A percentile compares a stretch with the other conserved stretches of the same genome.
Conservation (phyloP, 2,113 vertebrate genomes). For the Rhipidura dahli region DNA sequence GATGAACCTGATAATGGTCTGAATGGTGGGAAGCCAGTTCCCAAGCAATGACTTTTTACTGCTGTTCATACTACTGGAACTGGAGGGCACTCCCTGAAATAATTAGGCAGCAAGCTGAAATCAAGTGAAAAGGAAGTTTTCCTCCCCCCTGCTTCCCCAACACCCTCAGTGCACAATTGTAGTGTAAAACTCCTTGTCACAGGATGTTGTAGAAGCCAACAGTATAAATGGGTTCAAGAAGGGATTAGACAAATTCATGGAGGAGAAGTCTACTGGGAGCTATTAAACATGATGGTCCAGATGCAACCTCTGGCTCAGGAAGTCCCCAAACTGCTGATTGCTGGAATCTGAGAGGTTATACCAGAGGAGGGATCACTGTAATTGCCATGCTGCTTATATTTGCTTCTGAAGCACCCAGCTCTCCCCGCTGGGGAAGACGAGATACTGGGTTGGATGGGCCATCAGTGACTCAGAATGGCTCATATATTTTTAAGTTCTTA, state of each 20-base stretch:
- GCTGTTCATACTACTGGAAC: background rate
- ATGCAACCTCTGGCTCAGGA: constrained; percentile 62
- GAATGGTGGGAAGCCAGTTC: background rate
- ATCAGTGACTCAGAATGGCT: background rate
- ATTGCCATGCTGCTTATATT: constrained; percentile 33
- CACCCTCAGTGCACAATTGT: background rate
- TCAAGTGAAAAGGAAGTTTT: background rate
- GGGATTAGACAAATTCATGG: constrained; percentile 47
- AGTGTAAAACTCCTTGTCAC: constrained; percentile 33
- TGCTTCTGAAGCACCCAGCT: background rate
- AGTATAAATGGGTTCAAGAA: constrained; percentile 42
- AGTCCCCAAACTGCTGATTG: constrained; percentile 33
- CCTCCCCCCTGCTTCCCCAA: background rate
- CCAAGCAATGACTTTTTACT: background rate
- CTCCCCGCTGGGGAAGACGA: background rate
- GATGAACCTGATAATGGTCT: background rate
- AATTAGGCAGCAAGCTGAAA: background rate
- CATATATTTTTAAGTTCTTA: background rate
- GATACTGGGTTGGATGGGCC: background rate
- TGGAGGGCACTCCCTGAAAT: background rate
- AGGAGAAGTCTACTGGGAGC: constrained; percentile 16
- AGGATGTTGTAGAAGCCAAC: constrained; percentile 42
- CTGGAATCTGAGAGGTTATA: constrained; percentile 44
- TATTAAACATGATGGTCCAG: constrained; percentile 39
- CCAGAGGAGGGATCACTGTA: constrained; percentile 13